Evolutionary conservation across 2,888 invertebrate genomes (phyloP).

Genomic region (Drosophila longiperda): DNA sequence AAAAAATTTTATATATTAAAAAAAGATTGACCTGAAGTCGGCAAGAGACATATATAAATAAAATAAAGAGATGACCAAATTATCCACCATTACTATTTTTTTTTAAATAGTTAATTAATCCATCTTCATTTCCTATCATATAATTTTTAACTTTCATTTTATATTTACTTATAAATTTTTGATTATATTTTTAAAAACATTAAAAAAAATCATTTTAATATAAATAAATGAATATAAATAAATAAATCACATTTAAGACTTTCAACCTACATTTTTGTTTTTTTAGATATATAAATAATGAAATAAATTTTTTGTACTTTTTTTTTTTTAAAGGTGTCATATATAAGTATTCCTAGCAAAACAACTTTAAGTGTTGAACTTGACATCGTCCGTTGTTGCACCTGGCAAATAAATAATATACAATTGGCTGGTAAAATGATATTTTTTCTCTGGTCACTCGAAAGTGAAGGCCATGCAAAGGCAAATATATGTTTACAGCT

Average conservation of each 20-base stretch:
- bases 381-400: conserved; percentile 25
- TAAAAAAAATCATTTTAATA: no score
- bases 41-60: neutral
- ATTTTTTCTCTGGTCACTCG: conserved; percentile 10
- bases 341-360: neutral
- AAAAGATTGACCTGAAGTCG: no score
- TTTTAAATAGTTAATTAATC: neutral
- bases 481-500: conserved; percentile 1
- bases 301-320: neutral
- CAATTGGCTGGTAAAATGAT: neutral
- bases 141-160: neutral
- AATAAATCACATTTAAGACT: no score
- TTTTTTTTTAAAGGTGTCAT: neutral
- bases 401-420: neutral
- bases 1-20: neutral
- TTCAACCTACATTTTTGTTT: no score
- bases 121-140: neutral
- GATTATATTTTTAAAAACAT: no score
- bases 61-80: neutral
- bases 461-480: conserved; percentile 43
- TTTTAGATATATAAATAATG: no score
- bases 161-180: no score
- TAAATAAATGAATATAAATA: no score
- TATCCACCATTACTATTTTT: neutral
- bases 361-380: conserved; percentile 25